A percentile compares a stretch with the other conserved stretches of the same genome.
Evolutionary conservation across 2,113 vertebrate genomes (phyloP).

Genomic region (Sinocyclocheilus maitianheensis): DNA sequence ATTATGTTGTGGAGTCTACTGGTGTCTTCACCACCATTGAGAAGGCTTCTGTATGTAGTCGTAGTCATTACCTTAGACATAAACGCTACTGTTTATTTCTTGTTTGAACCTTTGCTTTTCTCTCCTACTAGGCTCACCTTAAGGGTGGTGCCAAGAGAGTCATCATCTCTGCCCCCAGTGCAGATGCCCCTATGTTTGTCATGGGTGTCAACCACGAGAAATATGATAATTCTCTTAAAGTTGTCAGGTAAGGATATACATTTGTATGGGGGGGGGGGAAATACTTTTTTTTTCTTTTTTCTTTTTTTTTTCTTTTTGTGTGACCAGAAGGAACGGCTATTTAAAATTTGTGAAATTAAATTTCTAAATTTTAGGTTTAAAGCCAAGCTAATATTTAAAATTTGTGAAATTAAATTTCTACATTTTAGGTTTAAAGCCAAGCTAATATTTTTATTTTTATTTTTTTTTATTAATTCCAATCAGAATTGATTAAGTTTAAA

Average conservation of each 20-base stretch:
- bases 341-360: no score
- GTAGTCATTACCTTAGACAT: constrained; percentile 50
- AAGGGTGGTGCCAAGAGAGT: constrained; percentile 97
- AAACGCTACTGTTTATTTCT: fast-evolving
- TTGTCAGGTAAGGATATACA: constrained; percentile 85
- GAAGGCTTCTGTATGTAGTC: constrained; percentile 89
- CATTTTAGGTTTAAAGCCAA: no score
- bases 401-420: no score
- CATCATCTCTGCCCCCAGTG: constrained; percentile 95
- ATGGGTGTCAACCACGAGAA: constrained; percentile 98
- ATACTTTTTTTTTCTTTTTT: no score
- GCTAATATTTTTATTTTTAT: no score
- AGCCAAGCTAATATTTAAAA: no score
- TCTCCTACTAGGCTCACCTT: constrained; percentile 82
- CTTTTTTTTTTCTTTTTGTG: no score
- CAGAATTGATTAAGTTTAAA: no score
- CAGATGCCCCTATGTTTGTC: constrained; percentile 97
- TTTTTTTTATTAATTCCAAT: no score
- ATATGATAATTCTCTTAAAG: constrained; percentile 87
- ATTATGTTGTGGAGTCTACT: constrained; percentile 95
- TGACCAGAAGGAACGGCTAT: no score
- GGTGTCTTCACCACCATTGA: constrained; percentile 97
- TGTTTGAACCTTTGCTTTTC: neutral
- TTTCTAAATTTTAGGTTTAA: no score
- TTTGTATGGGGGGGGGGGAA: neutral